Conservation (phyloP, 2,113 vertebrate species). For the Pygoscelis antarcticus region DNA sequence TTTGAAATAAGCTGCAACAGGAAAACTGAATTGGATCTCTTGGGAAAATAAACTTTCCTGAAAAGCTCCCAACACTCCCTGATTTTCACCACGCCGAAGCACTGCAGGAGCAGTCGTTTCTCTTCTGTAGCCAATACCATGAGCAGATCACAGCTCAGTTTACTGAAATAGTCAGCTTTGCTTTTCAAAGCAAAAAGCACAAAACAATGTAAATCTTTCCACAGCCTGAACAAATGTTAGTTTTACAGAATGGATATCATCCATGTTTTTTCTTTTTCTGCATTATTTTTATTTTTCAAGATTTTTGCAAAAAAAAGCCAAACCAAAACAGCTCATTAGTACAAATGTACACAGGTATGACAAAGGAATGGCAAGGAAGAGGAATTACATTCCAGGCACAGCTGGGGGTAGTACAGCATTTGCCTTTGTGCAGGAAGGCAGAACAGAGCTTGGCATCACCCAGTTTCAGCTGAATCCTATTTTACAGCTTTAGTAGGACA, state of each 20-base stretch:
- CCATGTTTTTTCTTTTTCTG: not conserved
- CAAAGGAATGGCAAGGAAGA: not conserved
- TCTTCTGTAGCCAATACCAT: not conserved
- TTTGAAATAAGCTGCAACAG: not conserved
- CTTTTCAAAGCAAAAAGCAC: not conserved
- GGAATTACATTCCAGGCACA: not conserved
- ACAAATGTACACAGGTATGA: not conserved
- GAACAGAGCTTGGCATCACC: not conserved
- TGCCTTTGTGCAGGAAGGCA: not conserved
- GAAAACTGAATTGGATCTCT: not conserved
- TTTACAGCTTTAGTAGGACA: not conserved
- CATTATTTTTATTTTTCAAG: not conserved
- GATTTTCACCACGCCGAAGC: too few species aligned
- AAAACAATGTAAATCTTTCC: not conserved
- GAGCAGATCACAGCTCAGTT: not conserved
- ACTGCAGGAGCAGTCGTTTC: rapidly evolving
- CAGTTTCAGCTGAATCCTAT: not conserved
- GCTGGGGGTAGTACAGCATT: not conserved
- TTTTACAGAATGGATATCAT: too few species aligned
- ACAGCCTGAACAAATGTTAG: not conserved
- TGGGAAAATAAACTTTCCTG: not conserved
- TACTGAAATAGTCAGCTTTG: not conserved
- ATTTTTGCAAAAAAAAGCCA: not conserved
- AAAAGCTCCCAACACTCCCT: not conserved
- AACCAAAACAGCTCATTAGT: not conserved